Evolutionary conservation across 2,888 invertebrate genomes (phyloP), one percentile per base, ranked within the genome.

Genomic region (Caenorhabditis angaria): DNA sequence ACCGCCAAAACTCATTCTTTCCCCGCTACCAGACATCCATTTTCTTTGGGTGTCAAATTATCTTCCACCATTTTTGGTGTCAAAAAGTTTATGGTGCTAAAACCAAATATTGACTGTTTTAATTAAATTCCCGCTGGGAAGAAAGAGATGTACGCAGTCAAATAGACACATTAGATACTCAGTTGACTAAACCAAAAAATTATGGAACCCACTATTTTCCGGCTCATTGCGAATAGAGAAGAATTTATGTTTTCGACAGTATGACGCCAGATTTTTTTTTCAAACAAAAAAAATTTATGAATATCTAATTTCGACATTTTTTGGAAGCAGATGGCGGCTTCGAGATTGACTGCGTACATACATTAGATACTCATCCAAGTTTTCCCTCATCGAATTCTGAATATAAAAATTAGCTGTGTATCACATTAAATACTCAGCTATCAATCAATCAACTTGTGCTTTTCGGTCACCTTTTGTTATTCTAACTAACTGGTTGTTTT

Each of bases 251-350:
- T 41, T 41, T 41, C 41, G 41, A 41, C 41, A 41, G 41, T 41
- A 14, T 41, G 41, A 41, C 41, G 41, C 41, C 41, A 41, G 41
- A 41, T 41, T 41, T 41, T n/a, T n/a, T n/a, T n/a, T n/a, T n/a
- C n/a, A n/a, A n/a, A n/a, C n/a, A n/a, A n/a, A n/a, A n/a, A n/a
- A n/a, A n/a, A n/a, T n/a, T n/a, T n/a, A n/a, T 14, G 41, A 41
- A 41, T 10, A 41, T 41, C n/a, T n/a, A n/a, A n/a, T 41, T 41
- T 12, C 41, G 41, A 41, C 41, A 41, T 41, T 41, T 41, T 3
- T 41, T 12, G 41, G 14, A 12, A 41, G 18, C 41, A 41, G 41
- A 41, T 41, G 41, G 41, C 5, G 32, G 32, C 32, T 32, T 32
- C 12, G n/a, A n/a, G n/a, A n/a, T n/a, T n/a, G n/a, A n/a, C n/a